Evolutionary conservation across 2,797 vertebrate genomes (phyloP), one percentile per base, ranked within the genome.

Genomic region (Sebastes diploproa): DNA sequence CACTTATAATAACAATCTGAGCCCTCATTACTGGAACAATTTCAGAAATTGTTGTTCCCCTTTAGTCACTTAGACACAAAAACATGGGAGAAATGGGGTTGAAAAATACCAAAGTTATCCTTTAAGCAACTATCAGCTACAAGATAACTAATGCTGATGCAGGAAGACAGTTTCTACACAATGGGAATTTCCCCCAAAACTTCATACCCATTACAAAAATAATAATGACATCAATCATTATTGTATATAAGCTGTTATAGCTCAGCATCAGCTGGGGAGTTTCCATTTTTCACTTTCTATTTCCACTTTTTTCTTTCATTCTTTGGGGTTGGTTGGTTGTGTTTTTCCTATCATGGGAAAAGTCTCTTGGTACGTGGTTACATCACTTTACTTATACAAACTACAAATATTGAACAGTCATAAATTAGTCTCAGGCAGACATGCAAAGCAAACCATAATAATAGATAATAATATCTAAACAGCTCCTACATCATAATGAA

Each of bases 361-460:
- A 55, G 3, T 10, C 22, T 27, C 61, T 29, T 29, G 9, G 22
- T 36, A 16, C 18, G 1, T 52, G 2, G 1, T 52, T 7, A 55
- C 62, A 72, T 75, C 25, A 76, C 18, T 64, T 72, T 16, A 7
- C n/a, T 58, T n/a, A 78, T 9, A 67, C 54, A 9, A 61, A 42
- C 74, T 52, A 54, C 8, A 63, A 29, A 20, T 66, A n/a, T 14
- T 69, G 22, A 63, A 20, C 2, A 5, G 60, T 50, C 46, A 60
- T 36, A 63, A 73, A 72, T 65, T 65, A 62, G 7, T 65, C 52
- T 58, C 6, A 20, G 11, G 38, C 54, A 62, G n/a, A 77, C 72
- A 65, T 52, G 58, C 29, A 62, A 80, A 66, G 2, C 72, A 65
- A 72, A 27, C n/a, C 23, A 32, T 30, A 66, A 79, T 42, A 42